These are phyloP conservation scores for Spodoptera litura DNA, from an alignment of 1,140 invertebrate genomes.

Conservation along the genomic window DNA sequence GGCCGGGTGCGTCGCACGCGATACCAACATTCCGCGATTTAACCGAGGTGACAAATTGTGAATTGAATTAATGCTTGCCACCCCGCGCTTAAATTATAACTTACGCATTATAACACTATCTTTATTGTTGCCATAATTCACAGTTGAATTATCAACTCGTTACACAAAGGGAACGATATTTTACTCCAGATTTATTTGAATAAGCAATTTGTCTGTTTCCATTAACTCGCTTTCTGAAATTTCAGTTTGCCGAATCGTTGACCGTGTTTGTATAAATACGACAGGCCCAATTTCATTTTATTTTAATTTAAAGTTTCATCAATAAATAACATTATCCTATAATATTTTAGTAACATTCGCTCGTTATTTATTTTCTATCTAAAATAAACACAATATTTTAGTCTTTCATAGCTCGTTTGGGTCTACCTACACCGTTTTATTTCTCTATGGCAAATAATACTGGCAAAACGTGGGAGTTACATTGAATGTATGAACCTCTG, in stretches of 20 bases:
- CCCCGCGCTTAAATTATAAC: slow-evolving; percentile 68
- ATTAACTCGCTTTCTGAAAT: slow-evolving; percentile 37
- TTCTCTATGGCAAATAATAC: too few relatives aligned
- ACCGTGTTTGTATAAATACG: slow-evolving; percentile 37
- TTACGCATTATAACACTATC: slow-evolving; percentile 48
- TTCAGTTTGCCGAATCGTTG: slow-evolving; percentile 30
- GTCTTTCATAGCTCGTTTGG: too few relatives aligned
- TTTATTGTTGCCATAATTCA: slow-evolving; percentile 36
- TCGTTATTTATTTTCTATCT: too few relatives aligned
- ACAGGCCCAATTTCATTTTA: slow-evolving; percentile 35
- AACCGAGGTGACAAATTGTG: slow-evolving; percentile 81
- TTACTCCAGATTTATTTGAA: slow-evolving; percentile 40
- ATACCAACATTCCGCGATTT: slow-evolving; percentile 77
- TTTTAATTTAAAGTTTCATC: slow-evolving; percentile 28
- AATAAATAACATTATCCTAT: slow-evolving; percentile 9
- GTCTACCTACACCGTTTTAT: too few relatives aligned
- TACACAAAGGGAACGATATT: slow-evolving; percentile 37
- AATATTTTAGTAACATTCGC: not conserved
- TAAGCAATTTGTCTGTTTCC: slow-evolving; percentile 41
- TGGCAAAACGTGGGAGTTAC: too few relatives aligned
- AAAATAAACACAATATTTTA: too few relatives aligned
- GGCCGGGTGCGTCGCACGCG: slow-evolving; percentile 63
- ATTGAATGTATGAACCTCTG: too few relatives aligned
- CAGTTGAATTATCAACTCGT: slow-evolving; percentile 20
- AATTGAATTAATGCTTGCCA: slow-evolving; percentile 81